These are phyloP conservation scores for Palythoa heliodiscus DNA, from an alignment of 92 coral and sea anemone species.

Conservation along the genomic window DNA sequence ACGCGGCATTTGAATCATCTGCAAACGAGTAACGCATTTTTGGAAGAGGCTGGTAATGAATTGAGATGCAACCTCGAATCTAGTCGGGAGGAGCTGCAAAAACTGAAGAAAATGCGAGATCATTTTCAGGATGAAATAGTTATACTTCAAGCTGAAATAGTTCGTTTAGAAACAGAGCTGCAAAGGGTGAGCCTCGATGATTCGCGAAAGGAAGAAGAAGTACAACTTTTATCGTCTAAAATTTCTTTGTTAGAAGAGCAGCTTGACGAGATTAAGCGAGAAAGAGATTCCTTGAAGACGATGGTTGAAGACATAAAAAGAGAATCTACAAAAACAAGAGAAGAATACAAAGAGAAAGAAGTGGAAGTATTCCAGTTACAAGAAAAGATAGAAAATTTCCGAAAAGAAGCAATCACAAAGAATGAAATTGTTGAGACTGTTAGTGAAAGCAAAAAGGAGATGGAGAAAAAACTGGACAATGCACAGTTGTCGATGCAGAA, in stretches of 20 bases:
- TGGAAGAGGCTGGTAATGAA: conserved; percentile 16
- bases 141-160: neutral
- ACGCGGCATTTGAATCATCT: neutral
- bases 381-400: conserved; percentile 1
- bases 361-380: conserved; percentile 15
- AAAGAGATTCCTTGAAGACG: conserved; percentile 1
- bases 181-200: neutral
- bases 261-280: conserved; percentile 1
- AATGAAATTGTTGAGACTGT: neutral
- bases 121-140: conserved; percentile 11
- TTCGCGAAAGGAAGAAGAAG: conserved; percentile 1
- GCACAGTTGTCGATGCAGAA: conserved; percentile 9
- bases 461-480: conserved; percentile 8
- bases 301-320: neutral
- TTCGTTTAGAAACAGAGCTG: neutral
- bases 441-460: conserved; percentile 5
- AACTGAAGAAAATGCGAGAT: neutral
- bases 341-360: neutral
- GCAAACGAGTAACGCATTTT: neutral
- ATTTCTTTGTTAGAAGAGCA: neutral
- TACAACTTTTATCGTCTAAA: neutral
- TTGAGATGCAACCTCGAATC: conserved; percentile 8
- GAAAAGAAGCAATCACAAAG: neutral
- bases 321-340: neutral
- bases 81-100: conserved; percentile 3